Percentiles rank a stretch among this genome's conserved stretches.
These are phyloP conservation scores for Percina caprodes DNA, from an alignment of 2,113 vertebrate species.

Conservation along the genomic window DNA sequence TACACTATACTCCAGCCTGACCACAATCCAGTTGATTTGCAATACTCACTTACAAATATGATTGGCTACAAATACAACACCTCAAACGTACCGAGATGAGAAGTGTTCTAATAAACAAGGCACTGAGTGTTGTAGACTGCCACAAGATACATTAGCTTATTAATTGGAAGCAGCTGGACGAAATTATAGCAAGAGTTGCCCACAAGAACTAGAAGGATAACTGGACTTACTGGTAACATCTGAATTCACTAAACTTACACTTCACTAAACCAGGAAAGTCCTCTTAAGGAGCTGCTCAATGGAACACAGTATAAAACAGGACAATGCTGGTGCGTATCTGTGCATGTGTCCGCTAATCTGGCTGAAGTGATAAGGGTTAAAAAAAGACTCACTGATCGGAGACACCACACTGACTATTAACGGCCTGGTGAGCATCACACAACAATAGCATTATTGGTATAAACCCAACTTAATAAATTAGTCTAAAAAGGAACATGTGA, in stretches of 20 bases:
- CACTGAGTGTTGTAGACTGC: background rate
- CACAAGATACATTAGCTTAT: background rate
- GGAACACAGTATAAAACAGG: background rate
- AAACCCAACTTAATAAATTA: constrained; percentile 1
- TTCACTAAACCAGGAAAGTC: background rate
- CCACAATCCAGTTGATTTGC: background rate
- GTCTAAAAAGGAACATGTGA: background rate
- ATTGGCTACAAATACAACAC: background rate
- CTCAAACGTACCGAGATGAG: background rate
- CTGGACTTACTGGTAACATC: background rate
- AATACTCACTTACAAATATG: background rate
- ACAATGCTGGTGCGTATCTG: background rate
- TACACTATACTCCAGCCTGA: background rate
- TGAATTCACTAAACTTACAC: constrained; percentile 1
- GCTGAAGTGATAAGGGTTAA: background rate
- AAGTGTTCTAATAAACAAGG: background rate
- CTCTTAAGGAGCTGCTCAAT: background rate
- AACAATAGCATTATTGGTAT: constrained; percentile 15
- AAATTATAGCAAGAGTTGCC: background rate
- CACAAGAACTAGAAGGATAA: background rate
- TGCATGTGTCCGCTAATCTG: background rate
- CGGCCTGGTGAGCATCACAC: background rate
- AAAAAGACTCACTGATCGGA: constrained; percentile 21
- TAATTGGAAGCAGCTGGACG: background rate
- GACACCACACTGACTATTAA: constrained; percentile 44